Evolutionary conservation across 2,888 invertebrate species (phyloP).

Genomic region (Thelaira solivaga): DNA sequence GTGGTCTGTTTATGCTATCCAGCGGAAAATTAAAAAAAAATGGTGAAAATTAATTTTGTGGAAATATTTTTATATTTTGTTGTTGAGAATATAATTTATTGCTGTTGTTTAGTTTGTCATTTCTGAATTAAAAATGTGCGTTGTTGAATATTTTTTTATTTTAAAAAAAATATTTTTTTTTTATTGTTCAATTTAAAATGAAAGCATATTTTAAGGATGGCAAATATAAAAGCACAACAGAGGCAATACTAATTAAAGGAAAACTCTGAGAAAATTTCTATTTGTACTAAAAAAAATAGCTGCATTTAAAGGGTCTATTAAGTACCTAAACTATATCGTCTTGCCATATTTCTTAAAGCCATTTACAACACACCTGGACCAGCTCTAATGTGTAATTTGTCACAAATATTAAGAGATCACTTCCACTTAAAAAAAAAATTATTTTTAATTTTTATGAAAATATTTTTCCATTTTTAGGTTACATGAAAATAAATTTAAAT

Average conservation of each 20-base stretch:
- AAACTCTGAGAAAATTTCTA: too few relatives aligned
- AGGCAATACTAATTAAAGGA: too few relatives aligned
- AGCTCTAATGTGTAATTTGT: too few relatives aligned
- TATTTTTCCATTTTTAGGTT: not conserved
- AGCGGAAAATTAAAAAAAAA: not conserved
- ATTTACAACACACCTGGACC: too few relatives aligned
- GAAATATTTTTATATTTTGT: not conserved
- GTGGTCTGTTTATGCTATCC: too few relatives aligned
- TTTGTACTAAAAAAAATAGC: too few relatives aligned
- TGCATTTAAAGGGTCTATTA: too few relatives aligned
- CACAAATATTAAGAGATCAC: slow-evolving; percentile 6
- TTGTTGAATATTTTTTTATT: not conserved
- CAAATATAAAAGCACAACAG: not conserved
- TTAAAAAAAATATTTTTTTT: not conserved
- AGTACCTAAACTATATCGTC: too few relatives aligned
- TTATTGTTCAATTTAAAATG: not conserved
- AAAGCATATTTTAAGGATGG: slow-evolving; percentile 25
- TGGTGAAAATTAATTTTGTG: not conserved
- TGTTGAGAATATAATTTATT: not conserved
- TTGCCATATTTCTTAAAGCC: too few relatives aligned
- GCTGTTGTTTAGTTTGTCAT: not conserved
- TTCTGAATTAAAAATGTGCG: not conserved
- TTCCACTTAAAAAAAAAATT: not conserved
- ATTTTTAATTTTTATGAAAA: not conserved
- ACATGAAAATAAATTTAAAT: not conserved